Base-by-base conservation (phyloP, 2,113 vertebrate species). In the Lepus timidus region DNA sequence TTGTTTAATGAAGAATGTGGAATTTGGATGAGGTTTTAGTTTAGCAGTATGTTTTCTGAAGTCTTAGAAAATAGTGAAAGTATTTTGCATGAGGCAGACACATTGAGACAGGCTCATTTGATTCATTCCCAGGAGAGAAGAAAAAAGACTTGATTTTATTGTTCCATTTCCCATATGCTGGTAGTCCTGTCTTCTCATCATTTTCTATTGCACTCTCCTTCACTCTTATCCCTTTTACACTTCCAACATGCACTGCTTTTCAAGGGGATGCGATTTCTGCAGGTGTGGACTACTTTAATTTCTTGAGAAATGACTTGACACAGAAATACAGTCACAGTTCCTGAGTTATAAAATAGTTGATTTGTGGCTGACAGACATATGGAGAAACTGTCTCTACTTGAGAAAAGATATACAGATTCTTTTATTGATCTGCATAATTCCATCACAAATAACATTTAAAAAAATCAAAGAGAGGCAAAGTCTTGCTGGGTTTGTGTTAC, bases 31-130 rank as follows among this genome's bases (percentile, higher is more conserved):
- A 61, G 4, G 17, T 13, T 52, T 90, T 74, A 51, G 29, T 81
- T 88, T 70, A 92, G 33, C 49, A 93, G 74, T 78, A 55, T 78
- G 52, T 90, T 95, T 90, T n/a, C 78, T 73, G 33, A 64, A 71
- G 65, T 93, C 55, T 92, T 94, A 88, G 92, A 92, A 92, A 81
- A 9, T 52, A 85, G 76, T 25, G 39, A 49, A 65, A 80, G 49
- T 81, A 29, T 89, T 93, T 92, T 78, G 33, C 0, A 16, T 39
- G 70, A 83, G 76, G n/a, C 25, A 12, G 4, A 9, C 3, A 13
- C 27, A 61, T 7, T 0, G 11, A 62, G 25, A 23, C 19, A 10
- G 52, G 22, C 27, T 85, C 23, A 31, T n/a, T 44, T 25, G 51
- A 27, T 87, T 52, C 52, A 71, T 87, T 68, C n/a, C 52, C 39